Base-by-base conservation (phyloP, 2,888 invertebrate genomes). In the Phasia obesa region DNA sequence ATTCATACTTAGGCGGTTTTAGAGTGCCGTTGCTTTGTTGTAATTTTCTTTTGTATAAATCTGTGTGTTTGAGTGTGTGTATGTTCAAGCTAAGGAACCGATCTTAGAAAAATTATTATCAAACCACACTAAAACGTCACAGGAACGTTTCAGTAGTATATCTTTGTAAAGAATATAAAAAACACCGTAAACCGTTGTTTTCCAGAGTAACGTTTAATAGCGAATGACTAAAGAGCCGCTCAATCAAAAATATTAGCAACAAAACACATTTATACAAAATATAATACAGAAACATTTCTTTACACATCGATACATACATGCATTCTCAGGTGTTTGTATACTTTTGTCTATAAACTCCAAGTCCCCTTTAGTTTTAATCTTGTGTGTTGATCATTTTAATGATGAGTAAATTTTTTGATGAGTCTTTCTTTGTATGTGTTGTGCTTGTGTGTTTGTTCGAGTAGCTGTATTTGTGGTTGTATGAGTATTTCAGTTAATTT, bases 1-100 rank as follows among this genome's bases (percentile, higher is more conserved):
- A 83, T 70, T 82, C 87, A 88, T 88, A 87, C 87, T 87, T 86
- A 87, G 88, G 70, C 89, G 89, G 89, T 89, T 88, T 88, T 88
- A 88, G 88, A 88, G 86, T 79, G 79, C 86, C 85, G 82, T 85
- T 81, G 69, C 69, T 71, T 80, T 76, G 84, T 76, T 84, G 31
- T 57, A 83, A 47, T 35, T 38, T 42, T 53, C 13, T 57, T 57
- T n/a, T 4, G 13, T n/a, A 27, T 17, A 31, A 38, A 11, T 42
- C 1, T 65, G 35, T 51, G 35, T 27, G 11, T 11, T 4, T 7
- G 15, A 84, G 71, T 60, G 21, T 60, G 47, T 70, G 70, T 53
- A 31, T 67, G 55, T 19, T 53, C 44, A 62, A 60, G 53, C 70
- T 64, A 69, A 75, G 75, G 57, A 82, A 74, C 64, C 73, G 82